phyloP scores from a whole-genome alignment of 2,888 invertebrate species.

The Axea sp. region DNA sequence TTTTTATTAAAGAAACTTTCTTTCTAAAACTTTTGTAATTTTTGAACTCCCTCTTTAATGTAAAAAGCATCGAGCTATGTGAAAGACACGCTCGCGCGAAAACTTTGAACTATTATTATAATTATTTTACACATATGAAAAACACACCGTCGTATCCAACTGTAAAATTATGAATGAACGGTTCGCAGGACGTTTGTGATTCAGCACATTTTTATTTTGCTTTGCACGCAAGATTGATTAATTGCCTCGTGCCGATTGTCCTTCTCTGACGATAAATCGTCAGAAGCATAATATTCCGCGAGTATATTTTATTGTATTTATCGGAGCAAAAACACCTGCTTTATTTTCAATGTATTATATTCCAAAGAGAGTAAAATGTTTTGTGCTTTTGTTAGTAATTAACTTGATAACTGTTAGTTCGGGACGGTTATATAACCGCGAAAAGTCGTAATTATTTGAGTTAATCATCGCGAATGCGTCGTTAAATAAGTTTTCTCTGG shows the following conservation, averaged over 20 bases:
- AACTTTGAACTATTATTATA: slow-evolving; percentile 20
- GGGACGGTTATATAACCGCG: slow-evolving; percentile 17
- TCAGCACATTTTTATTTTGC: too few species aligned
- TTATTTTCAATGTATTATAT: too few species aligned
- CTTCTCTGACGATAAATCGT: too few species aligned
- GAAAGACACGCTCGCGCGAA: not conserved
- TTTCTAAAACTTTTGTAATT: slow-evolving; percentile 28
- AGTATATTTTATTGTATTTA: too few species aligned
- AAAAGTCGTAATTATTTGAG: slow-evolving; percentile 46
- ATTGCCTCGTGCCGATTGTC: too few species aligned
- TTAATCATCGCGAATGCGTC: slow-evolving; percentile 55
- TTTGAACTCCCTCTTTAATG: slow-evolving; percentile 7
- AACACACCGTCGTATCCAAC: not conserved
- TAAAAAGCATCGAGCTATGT: not conserved
- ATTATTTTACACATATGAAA: slow-evolving; percentile 6
- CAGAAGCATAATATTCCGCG: too few species aligned
- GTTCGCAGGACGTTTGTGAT: too few species aligned
- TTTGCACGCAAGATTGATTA: too few species aligned
- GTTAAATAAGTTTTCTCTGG: slow-evolving; percentile 53
- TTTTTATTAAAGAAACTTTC: slow-evolving; percentile 21
- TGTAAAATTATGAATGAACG: too few species aligned
- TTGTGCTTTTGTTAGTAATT: slow-evolving; percentile 24
- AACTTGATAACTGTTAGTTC: slow-evolving; percentile 20
- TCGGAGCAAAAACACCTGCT: too few species aligned
- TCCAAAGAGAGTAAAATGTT: not conserved